Percentiles rank a stretch among this genome's conserved stretches.
These are phyloP conservation scores for Casuarius casuarius DNA, from an alignment of 2,113 vertebrate genomes.

Conservation along the genomic window DNA sequence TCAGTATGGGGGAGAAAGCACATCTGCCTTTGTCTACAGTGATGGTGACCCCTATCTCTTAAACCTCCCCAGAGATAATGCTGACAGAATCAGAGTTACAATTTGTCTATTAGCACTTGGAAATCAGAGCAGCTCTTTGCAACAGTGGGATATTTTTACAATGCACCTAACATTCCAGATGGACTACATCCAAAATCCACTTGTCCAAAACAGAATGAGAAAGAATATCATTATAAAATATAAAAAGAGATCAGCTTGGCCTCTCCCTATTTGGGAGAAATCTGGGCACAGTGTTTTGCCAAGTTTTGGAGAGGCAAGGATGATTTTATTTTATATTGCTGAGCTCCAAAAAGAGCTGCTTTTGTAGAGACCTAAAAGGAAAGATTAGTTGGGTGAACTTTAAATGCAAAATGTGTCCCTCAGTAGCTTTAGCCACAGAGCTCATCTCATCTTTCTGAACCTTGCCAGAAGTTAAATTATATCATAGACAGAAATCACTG, in stretches of 20 bases:
- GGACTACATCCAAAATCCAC: conserved; percentile 64
- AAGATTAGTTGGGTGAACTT: conserved; percentile 47
- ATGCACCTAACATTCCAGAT: conserved; percentile 40
- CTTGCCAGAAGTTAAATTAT: conserved; percentile 72
- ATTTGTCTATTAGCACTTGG: background rate
- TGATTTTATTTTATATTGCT: conserved; percentile 63
- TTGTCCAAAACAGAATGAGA: conserved; percentile 67
- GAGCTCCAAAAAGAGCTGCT: conserved; percentile 35
- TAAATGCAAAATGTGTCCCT: conserved; percentile 43
- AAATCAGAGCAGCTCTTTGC: background rate
- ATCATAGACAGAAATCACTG: conserved; percentile 43
- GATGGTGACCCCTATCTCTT: background rate
- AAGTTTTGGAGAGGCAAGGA: conserved; percentile 63
- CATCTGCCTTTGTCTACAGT: background rate
- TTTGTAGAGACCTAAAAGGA: conserved; percentile 47
- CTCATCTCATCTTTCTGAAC: conserved; percentile 54
- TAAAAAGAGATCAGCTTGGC: conserved; percentile 29
- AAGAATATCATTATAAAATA: conserved; percentile 64
- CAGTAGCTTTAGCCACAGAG: conserved; percentile 59
- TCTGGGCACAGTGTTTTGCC: conserved; percentile 49
- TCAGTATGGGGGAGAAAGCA: background rate
- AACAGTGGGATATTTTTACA: conserved; percentile 2
- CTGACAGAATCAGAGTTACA: conserved; percentile 23
- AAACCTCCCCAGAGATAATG: background rate
- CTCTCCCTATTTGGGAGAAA: conserved; percentile 53